Evolutionary conservation across 2,888 invertebrate genomes (phyloP), one percentile per base, ranked within the genome.

Genomic region (Acronicta alni): DNA sequence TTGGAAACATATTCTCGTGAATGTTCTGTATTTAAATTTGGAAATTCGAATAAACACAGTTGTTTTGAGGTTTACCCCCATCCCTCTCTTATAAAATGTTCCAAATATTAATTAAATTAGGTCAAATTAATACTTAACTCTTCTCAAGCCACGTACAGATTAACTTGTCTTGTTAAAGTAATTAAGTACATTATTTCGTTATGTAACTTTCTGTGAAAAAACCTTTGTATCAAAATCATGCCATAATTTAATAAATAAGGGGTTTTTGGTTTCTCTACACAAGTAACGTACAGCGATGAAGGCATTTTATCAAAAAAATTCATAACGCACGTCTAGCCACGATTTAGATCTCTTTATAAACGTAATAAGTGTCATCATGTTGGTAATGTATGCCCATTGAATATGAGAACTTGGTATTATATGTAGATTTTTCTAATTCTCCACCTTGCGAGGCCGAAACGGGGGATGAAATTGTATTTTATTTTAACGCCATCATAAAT

Each of bases 401-500:
- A 84, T 85, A 85, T 82, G 82, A 86, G 77, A 78, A 79, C 81
- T 35, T 72, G 75, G 79, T 83, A 83, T 84, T 75, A 82, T 81
- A 90, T 88, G 89, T 88, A 91, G 88, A 90, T 89, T 89, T 88
- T 90, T 90, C 85, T 90, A 91, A 92, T 91, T 90, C 87, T 76
- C 77, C 82, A 77, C 75, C 81, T 75, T 75, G 71, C 75, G 76
- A 80, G 81, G 83, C 83, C 79, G 72, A 83, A 80, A 80, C 79
- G 75, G 67, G 74, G 83, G 83, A 88, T 87, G 89, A 90, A 91
- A 93, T 89, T 91, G 89, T 92, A 91, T 92, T 92, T 91, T 91
- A 90, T 89, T 91, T 90, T 88, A 90, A 89, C 87, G 83, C 80
- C 74, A 75, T 81, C 89, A 88, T 93, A 93, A 93, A 93, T 93